Evolutionary conservation across 2,797 vertebrate species (phyloP).

Genomic region (Chromobotia macracanthus): DNA sequence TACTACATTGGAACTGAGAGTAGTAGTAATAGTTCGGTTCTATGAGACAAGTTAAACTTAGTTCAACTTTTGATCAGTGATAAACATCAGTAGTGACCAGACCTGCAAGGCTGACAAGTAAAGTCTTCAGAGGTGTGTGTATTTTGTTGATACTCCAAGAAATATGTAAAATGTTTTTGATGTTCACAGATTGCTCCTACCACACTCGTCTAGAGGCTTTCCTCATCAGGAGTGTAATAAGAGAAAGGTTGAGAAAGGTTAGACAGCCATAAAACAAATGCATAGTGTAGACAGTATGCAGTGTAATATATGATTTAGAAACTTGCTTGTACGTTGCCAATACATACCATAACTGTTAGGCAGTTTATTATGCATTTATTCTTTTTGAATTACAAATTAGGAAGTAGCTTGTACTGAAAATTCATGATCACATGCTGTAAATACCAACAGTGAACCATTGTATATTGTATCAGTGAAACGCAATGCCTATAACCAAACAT

Average conservation of each 20-base stretch:
- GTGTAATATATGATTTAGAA: slow-evolving; percentile 17
- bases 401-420: slow-evolving; percentile 4
- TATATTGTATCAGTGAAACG: slow-evolving; percentile 15
- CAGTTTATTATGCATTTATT: slow-evolving; percentile 14
- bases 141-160: background rate
- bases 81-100: slow-evolving; percentile 9
- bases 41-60: background rate
- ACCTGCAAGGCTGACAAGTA: background rate
- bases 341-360: slow-evolving; percentile 4
- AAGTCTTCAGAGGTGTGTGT: slow-evolving; percentile 3
- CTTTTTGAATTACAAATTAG: slow-evolving; percentile 37
- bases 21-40: too few relatives aligned
- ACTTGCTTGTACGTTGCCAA: background rate
- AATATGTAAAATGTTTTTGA: slow-evolving; percentile 27
- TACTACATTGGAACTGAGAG: background rate
- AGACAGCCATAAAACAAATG: slow-evolving; percentile 4
- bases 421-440: too few relatives aligned
- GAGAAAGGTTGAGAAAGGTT: slow-evolving; percentile 38
- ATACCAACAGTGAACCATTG: slow-evolving; percentile 14
- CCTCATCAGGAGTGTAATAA: slow-evolving; percentile 24
- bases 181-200: slow-evolving; percentile 34
- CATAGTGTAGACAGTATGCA: slow-evolving; percentile 17
- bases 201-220: background rate
- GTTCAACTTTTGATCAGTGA: background rate
- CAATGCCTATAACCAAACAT: slow-evolving; percentile 21